Evolutionary conservation across 1,140 invertebrate species (phyloP).

Genomic region (Ostrea edulis): DNA sequence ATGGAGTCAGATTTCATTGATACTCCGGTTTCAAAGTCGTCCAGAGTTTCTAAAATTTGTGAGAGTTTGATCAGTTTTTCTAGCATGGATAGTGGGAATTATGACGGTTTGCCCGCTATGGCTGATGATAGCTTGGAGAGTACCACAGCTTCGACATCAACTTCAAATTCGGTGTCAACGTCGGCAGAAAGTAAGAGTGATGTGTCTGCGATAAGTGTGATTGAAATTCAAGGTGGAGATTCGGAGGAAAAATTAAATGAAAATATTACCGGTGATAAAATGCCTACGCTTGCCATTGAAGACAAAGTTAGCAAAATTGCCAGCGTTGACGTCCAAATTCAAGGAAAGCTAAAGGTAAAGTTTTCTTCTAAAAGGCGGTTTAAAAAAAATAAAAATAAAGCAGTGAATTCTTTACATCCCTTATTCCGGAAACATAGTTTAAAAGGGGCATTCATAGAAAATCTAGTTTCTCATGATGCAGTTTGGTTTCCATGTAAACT

Average conservation of each 20-base stretch:
- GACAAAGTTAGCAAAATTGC: conserved; percentile 43
- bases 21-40: conserved; percentile 28
- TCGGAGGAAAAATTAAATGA: conserved; percentile 16
- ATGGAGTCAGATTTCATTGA: conserved; percentile 39
- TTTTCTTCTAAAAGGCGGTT: background rate
- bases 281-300: background rate
- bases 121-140: background rate
- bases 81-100: conserved; percentile 33
- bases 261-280: conserved; percentile 5
- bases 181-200: conserved; percentile 16
- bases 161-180: background rate
- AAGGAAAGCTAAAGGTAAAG: conserved; percentile 40
- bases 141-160: background rate
- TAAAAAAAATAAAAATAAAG: no score
- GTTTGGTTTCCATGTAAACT: no score
- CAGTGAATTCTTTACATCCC: no score
- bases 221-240: conserved; percentile 1
- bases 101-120: background rate
- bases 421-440: no score
- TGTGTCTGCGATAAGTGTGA: background rate
- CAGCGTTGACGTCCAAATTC: conserved; percentile 39
- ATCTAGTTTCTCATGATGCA: no score
- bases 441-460: no score
- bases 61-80: conserved; percentile 40
- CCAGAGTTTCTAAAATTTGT: conserved; percentile 9